A percentile compares a stretch with the other conserved stretches of the same genome.
Conservation (phyloP, 2,797 vertebrate genomes). For the Lerista edwardsae region DNA sequence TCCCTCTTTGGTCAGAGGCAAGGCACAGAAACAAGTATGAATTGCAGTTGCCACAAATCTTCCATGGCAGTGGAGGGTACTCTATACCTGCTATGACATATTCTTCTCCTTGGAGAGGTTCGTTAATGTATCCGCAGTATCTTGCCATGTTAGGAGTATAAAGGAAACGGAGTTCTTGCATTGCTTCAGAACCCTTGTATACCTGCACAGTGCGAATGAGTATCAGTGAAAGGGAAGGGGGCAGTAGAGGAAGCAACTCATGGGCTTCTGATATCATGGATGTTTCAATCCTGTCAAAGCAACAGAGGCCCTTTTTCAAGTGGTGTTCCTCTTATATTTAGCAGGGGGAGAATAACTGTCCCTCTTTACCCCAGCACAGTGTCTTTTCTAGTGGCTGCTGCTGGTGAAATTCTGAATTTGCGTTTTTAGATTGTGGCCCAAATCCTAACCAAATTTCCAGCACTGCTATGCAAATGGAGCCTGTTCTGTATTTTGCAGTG, state of each 20-base stretch:
- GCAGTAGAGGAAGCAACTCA: neutral
- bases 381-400: too few relatives aligned
- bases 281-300: neutral
- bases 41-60: neutral
- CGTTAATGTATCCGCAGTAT: slow-evolving; percentile 59
- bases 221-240: slow-evolving; percentile 2
- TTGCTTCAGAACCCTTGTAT: slow-evolving; percentile 54
- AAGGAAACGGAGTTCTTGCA: slow-evolving; percentile 54
- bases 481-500: too few relatives aligned
- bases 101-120: slow-evolving; percentile 61
- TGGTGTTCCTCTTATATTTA: too few relatives aligned
- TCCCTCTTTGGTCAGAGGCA: neutral
- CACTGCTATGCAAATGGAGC: too few relatives aligned
- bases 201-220: slow-evolving; percentile 44
- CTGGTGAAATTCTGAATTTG: too few relatives aligned
- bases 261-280: neutral
- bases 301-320: too few relatives aligned
- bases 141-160: slow-evolving; percentile 61
- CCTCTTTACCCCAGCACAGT: too few relatives aligned
- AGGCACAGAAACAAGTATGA: neutral
- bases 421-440: too few relatives aligned
- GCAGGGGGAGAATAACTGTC: too few relatives aligned
- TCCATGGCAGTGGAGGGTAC: neutral
- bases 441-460: too few relatives aligned
- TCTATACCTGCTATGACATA: slow-evolving; percentile 67